phyloP scores from a whole-genome alignment of 2,888 invertebrate species.

The Magallana nippona region DNA sequence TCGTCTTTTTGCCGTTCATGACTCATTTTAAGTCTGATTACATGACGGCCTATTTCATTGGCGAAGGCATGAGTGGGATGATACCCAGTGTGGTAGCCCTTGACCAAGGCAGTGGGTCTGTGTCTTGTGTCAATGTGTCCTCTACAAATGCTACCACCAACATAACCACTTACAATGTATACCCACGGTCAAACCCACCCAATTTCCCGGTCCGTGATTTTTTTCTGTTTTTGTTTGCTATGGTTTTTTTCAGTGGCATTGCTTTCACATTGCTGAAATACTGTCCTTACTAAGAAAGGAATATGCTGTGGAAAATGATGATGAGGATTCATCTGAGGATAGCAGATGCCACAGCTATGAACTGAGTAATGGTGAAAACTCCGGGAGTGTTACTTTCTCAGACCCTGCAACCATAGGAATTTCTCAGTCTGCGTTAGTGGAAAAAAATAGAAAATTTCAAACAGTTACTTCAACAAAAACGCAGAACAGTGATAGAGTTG shows the following conservation, averaged over 20 bases:
- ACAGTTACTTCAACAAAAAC: background rate
- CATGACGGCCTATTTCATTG: slow-evolving; percentile 87
- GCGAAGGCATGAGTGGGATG: slow-evolving; percentile 83
- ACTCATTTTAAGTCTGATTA: slow-evolving; percentile 85
- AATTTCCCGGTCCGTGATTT: slow-evolving; percentile 86
- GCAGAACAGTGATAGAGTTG: background rate
- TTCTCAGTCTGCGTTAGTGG: slow-evolving; percentile 33
- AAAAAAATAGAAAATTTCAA: background rate
- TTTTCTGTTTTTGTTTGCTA: slow-evolving; percentile 84
- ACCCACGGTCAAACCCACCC: slow-evolving; percentile 80
- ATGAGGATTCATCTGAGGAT: background rate
- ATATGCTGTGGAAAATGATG: slow-evolving; percentile 45
- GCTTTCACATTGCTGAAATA: slow-evolving; percentile 85
- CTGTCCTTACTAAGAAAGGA: slow-evolving; percentile 66
- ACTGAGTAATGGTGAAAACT: background rate
- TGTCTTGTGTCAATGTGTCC: slow-evolving; percentile 63
- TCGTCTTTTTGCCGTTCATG: slow-evolving; percentile 92
- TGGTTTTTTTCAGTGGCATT: slow-evolving; percentile 85
- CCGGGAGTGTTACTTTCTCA: background rate
- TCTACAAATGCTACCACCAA: slow-evolving; percentile 79
- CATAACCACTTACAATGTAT: slow-evolving; percentile 55
- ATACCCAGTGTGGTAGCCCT: slow-evolving; percentile 89
- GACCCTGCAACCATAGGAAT: background rate
- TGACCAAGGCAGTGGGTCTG: slow-evolving; percentile 87
- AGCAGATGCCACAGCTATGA: slow-evolving; percentile 4